Percentiles rank a stretch among this genome's conserved stretches.
Evolutionary conservation across 2,888 invertebrate species (phyloP).

Genomic region (Eudasyphora cyanicolor): DNA sequence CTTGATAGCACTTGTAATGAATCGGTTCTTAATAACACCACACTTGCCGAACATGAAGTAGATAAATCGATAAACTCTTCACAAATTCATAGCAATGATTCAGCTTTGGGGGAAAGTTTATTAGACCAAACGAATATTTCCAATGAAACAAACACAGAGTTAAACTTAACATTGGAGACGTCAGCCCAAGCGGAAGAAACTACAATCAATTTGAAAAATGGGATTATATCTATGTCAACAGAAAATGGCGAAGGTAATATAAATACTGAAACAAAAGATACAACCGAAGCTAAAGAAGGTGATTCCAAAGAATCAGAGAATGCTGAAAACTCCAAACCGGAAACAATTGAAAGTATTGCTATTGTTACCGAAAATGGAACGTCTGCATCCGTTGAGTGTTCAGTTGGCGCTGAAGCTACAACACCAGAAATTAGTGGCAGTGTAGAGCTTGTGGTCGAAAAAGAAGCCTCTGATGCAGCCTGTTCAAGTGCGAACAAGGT

Average conservation of each 20-base stretch:
- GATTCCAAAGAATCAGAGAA: not conserved
- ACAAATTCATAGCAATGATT: constrained; percentile 50
- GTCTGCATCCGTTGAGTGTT: not conserved
- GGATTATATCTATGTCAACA: not conserved
- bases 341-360: not conserved
- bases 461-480: not conserved
- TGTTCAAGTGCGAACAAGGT: not conserved
- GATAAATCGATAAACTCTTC: constrained; percentile 19
- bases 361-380: not conserved
- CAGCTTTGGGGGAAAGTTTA: constrained; percentile 62
- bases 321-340: not conserved
- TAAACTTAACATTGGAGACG: not conserved
- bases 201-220: not conserved
- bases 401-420: not conserved
- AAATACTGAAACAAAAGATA: not conserved
- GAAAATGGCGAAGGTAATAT: not conserved
- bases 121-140: constrained; percentile 40
- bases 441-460: not conserved
- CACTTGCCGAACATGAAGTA: not conserved
- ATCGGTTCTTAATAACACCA: not conserved
- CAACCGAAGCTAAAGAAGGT: not conserved
- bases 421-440: not conserved
- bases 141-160: not conserved
- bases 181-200: not conserved
- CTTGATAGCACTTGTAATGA: constrained; percentile 6